phyloP scores from a whole-genome alignment of 2,888 invertebrate species.

The Epirrhoe alternata region DNA sequence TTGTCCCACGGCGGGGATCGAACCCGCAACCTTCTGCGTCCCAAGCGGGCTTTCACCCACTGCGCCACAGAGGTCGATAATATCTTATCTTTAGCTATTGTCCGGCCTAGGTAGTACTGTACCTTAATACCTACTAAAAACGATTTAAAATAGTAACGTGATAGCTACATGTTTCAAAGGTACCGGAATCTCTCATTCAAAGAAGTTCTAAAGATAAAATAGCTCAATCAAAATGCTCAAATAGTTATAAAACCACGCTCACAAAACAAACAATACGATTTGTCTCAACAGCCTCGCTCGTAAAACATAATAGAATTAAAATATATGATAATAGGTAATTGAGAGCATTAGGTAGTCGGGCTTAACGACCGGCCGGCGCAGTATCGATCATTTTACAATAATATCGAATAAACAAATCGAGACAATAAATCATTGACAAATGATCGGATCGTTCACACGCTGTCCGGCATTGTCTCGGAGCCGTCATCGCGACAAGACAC shows the following conservation, averaged over 20 bases:
- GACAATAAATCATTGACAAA: slow-evolving; percentile 52
- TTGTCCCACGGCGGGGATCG: too few species aligned
- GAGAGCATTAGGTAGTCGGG: slow-evolving; percentile 41
- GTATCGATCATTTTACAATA: slow-evolving; percentile 54
- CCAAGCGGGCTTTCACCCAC: too few species aligned
- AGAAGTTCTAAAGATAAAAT: slow-evolving; percentile 1
- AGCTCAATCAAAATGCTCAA: slow-evolving; percentile 24
- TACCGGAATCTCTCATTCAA: not conserved
- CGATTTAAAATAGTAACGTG: not conserved
- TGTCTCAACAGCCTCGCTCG: slow-evolving; percentile 31
- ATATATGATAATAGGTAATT: slow-evolving; percentile 51
- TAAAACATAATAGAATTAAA: slow-evolving; percentile 51
- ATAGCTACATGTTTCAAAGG: not conserved
- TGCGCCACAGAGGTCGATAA: too few species aligned
- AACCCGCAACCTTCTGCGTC: too few species aligned
- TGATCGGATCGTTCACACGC: slow-evolving; percentile 49
- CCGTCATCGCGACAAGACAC: slow-evolving; percentile 8
- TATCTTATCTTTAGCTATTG: too few species aligned
- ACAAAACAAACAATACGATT: slow-evolving; percentile 39
- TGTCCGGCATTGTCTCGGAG: slow-evolving; percentile 42
- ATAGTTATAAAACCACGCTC: slow-evolving; percentile 19
- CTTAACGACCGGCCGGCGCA: slow-evolving; percentile 39
- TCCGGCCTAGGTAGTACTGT: too few species aligned
- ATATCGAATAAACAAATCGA: slow-evolving; percentile 44
- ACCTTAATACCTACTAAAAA: not conserved